A percentile compares a stretch with the other conserved stretches of the same genome.
Conservation (phyloP, 2,113 vertebrate species). For the Halcyon malimbica region DNA sequence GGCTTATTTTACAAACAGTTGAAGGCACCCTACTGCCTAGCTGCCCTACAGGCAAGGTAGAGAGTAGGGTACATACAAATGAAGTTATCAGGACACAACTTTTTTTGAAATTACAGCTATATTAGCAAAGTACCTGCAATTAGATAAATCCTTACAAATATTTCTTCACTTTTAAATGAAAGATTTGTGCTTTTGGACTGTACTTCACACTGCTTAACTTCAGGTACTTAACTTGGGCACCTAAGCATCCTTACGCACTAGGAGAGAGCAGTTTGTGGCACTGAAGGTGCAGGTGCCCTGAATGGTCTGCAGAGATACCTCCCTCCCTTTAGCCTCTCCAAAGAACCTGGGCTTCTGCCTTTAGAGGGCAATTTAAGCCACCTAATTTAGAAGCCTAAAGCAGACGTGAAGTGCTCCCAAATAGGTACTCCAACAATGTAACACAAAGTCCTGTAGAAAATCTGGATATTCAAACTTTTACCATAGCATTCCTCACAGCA, state of each 20-base stretch:
- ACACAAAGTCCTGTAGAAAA: background rate
- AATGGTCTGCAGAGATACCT: background rate
- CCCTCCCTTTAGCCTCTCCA: background rate
- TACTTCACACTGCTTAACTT: background rate
- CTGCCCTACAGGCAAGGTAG: background rate
- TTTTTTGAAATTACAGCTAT: background rate
- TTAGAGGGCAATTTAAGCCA: background rate
- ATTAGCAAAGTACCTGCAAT: background rate
- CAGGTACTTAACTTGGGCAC: background rate
- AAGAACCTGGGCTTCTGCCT: background rate
- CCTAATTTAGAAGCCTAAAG: background rate
- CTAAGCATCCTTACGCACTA: background rate
- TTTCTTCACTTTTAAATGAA: background rate
- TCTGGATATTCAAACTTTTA: background rate
- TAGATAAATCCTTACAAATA: background rate
- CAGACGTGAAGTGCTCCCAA: background rate
- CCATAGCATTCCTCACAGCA: background rate
- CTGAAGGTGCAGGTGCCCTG: background rate
- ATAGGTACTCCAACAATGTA: background rate
- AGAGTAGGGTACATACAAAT: background rate
- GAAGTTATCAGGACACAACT: background rate
- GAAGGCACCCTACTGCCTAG: background rate
- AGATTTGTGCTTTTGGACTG: background rate
- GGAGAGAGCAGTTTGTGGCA: background rate
- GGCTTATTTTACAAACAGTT: background rate